Base-by-base conservation (phyloP, 2,888 invertebrate genomes). In the Tholera decimalis region DNA sequence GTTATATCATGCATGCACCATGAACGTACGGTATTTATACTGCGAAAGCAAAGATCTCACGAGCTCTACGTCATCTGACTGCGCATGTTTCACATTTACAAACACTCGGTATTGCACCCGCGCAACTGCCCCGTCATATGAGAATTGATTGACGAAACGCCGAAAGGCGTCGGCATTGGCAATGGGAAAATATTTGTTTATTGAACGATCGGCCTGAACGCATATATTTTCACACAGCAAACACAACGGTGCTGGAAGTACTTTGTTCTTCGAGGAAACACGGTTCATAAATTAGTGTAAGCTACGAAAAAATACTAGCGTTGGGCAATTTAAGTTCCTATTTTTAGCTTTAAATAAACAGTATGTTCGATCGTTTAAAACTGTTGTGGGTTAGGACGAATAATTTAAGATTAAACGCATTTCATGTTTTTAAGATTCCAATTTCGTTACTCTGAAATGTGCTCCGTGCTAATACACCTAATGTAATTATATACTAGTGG, bases 161-260 rank as follows among this genome's bases (percentile, higher is more conserved):
- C 75, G 65, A 81, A 80, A 80, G 64, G 73, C 79, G 78, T 73
- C 65, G 76, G 85, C 82, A 87, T 84, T 89, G 86, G 77, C 82
- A 87, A 84, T 89, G 86, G 77, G 85, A 87, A 88, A 84, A 85
- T 84, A 83, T 86, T 78, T 73, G 71, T 62, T 72, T 74, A 81
- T 78, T 69, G 71, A 77, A 74, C 63, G 73, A 84, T 79, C 69
- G 70, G 69, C 73, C 68, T 60, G 76, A 79, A 81, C 71, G 68
- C 49, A 79, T 73, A 79, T 73, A 80, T 81, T 85, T 85, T 83
- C 83, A 79, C 83, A 83, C 66, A 79, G 62, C 64, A 68, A 65
- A 62, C 46, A 73, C 43, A 73, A 61, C 60, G 57, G 28, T 43
- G 41, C 62, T 46, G 37, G 37, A 30, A 57, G 53, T 70, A 57